Base-by-base conservation (phyloP, 1,140 invertebrate genomes). In the Hermetia illucens region DNA sequence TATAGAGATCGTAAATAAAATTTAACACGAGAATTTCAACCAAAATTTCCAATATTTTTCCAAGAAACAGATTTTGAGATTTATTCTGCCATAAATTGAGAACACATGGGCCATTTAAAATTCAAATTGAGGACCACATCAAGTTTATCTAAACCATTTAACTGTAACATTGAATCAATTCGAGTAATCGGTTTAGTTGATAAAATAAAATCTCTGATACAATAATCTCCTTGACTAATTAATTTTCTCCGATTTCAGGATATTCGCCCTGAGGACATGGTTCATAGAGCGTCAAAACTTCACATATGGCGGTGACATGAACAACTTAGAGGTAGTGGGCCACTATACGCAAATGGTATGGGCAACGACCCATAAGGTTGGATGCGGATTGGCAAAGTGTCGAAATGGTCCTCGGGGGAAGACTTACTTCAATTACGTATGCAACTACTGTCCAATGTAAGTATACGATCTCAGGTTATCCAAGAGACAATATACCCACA, bases 261-360 rank as follows among this genome's bases (percentile, higher is more conserved):
- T 80, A 43, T 85, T 83, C 51, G 80, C 79, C 1, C 69, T 85
- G 21, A 77, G 82, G 55, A 75, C 73, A 4, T 88, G 83, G 83
- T 83, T 72, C 53, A 50, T 80, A 40, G 83, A 88, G 57, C 72
- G 77, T 48, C 58, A 74, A 29, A 73, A 80, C 38, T 88, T 85
- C 48, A 79, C 72, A 5, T 88, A 76, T 50, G 82, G 79, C 0
- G 49, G 61, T 24, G 58, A 63, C 2, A 59, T 63, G 37, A 76
- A 75, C 42, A 67, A 81, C 41, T 48, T 82, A 5, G 67, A 65
- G 21, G 61, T 71, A 6, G 68, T 84, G 9, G 82, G 82, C 0
- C 83, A 87, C 61, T 88, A 86, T 50, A 85, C 82, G 0, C 82
- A 87, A 61, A 71, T 87, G 70, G 80, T 82, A 17, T 88, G 83